Conservation (phyloP, 2,113 vertebrate genomes). For the Seriola rivoliana region DNA sequence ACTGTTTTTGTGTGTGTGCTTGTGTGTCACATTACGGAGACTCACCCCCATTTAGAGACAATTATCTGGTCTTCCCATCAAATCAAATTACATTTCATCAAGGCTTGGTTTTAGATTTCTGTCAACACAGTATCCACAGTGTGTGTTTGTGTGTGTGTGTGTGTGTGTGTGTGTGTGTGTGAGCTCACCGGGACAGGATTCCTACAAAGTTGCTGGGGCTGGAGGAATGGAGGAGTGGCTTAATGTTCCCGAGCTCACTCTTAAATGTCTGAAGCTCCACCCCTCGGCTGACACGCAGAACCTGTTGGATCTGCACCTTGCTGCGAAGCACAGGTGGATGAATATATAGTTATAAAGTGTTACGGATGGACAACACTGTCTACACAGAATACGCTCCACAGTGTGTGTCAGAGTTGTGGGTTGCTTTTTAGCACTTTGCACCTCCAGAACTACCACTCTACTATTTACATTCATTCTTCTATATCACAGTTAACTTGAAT, state of each 20-base stretch:
- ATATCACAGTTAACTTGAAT: not conserved
- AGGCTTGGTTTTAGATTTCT: not conserved
- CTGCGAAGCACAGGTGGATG: slow-evolving; percentile 44
- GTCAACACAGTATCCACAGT: not conserved
- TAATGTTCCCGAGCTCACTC: slow-evolving; percentile 85
- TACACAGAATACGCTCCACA: not conserved
- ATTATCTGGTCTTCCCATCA: not conserved
- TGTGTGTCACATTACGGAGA: not conserved
- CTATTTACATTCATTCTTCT: not conserved
- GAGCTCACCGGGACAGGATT: slow-evolving; percentile 89
- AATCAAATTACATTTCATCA: not conserved
- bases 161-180: not conserved
- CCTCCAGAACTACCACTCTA: not conserved
- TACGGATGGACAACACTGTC: not conserved
- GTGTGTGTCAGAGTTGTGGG: not conserved
- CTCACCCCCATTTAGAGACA: not conserved
- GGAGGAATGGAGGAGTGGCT: slow-evolving; percentile 86
- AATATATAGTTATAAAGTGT: not conserved
- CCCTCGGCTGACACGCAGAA: slow-evolving; percentile 84
- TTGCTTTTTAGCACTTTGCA: not conserved
- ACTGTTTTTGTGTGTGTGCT: not conserved
- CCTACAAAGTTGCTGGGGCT: slow-evolving; percentile 87
- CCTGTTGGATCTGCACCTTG: slow-evolving; percentile 80
- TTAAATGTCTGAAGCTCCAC: slow-evolving; percentile 86
- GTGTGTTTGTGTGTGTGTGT: not conserved